Base-by-base conservation (phyloP, 2,888 invertebrate species). In the Drosophila paucipuncta region DNA sequence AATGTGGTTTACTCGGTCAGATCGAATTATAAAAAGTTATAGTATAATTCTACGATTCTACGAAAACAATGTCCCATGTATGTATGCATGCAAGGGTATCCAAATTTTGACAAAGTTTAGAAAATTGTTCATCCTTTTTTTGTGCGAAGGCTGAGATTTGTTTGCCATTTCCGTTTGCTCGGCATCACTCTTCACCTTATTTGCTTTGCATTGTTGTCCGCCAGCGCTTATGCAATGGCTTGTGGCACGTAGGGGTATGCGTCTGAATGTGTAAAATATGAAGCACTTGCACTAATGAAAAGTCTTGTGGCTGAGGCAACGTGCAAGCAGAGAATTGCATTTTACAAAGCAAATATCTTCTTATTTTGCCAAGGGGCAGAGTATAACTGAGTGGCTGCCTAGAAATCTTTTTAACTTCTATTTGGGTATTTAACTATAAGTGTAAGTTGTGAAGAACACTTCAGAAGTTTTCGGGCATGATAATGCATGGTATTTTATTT, bases 251-350 rank as follows among this genome's bases (percentile, higher is more conserved):
- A 28, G 43, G 55, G 64, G 33, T 2, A 28, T 68, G n/a, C 22
- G 16, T 31, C 10, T 16, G 41, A 30, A 43, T 58, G 43, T 31
- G 43, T 76, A 68, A 72, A 62, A 60, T 73, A 76, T 76, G 82
- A 80, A 77, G 84, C 85, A 85, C 85, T 85, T 84, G 85, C 87
- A 89, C 89, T 85, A 85, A 85, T 85, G 85, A 85, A 85, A 85
- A 80, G 66, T 89, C 80, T 77, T 84, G 84, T 64, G 89, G 84
- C 70, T 67, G 43, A 10, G 47, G 65, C 41, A 62, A 55, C 35
- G 16, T 65, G 50, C 43, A 30, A 43, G 25, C 35, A 35, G 43
- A 33, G 57, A 58, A 71, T 53, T 65, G 33, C 30, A 65, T 71
- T 73, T 72, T 39, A 55, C 47, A 55, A 33, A 52, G 37, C 73